Conservation (phyloP, 2,888 invertebrate species). For the Cheilosia grossa region DNA sequence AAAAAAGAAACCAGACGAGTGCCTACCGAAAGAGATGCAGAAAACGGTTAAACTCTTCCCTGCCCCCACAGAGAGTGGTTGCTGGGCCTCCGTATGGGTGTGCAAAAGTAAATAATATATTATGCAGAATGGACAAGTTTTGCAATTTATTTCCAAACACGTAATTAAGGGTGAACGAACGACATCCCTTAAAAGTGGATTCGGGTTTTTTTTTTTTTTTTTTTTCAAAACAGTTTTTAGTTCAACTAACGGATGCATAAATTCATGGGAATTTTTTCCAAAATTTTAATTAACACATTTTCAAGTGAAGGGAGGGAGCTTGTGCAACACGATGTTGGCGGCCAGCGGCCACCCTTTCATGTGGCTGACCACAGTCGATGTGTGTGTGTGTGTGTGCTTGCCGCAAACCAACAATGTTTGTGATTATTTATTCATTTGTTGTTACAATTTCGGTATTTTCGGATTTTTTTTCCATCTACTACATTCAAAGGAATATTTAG, state of each 20-base stretch:
- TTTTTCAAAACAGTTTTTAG: slow-evolving; percentile 33
- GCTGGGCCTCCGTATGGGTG: background rate
- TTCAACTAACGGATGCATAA: slow-evolving; percentile 49
- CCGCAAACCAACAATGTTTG: slow-evolving; percentile 63
- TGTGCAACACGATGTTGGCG: slow-evolving; percentile 18
- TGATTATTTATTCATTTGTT: slow-evolving; percentile 75
- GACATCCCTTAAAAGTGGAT: slow-evolving; percentile 21
- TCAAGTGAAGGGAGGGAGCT: slow-evolving; percentile 2
- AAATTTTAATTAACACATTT: slow-evolving; percentile 74
- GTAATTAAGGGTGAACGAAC: slow-evolving; percentile 65
- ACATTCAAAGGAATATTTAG: slow-evolving; percentile 54
- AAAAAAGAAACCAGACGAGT: slow-evolving; percentile 1
- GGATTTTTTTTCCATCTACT: background rate
- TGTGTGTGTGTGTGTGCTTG: slow-evolving; percentile 12
- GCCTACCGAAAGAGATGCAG: background rate
- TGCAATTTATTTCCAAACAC: slow-evolving; percentile 74
- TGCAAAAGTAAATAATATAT: slow-evolving; percentile 62
- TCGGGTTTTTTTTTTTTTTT: slow-evolving; percentile 21
- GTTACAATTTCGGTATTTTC: slow-evolving; percentile 33
- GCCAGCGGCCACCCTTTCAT: slow-evolving; percentile 11
- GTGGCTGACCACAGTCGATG: slow-evolving; percentile 37
- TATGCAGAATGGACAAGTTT: slow-evolving; percentile 73
- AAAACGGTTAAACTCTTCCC: background rate
- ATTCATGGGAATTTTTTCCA: slow-evolving; percentile 38
- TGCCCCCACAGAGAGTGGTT: background rate